These are phyloP conservation scores for Propithecus coquereli DNA, from an alignment of 2,113 vertebrate genomes.

Conservation along the genomic window DNA sequence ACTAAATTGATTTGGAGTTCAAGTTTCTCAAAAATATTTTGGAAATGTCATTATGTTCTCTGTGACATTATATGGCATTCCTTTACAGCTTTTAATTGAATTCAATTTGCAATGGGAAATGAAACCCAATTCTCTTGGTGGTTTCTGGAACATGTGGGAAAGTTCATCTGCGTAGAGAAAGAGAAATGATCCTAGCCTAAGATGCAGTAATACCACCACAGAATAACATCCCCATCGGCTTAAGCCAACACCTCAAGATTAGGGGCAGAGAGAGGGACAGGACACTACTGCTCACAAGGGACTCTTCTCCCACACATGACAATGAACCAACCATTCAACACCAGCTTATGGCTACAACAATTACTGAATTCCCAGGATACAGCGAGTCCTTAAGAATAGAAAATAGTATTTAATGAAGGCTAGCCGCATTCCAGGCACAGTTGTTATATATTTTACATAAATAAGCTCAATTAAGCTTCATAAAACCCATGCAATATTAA, in stretches of 20 bases:
- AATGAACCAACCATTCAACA: not conserved
- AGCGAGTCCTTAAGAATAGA: not conserved
- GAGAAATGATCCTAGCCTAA: not conserved
- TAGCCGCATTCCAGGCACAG: not conserved
- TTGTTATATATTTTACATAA: not conserved
- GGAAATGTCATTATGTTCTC: constrained; percentile 67
- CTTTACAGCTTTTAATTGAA: constrained; percentile 64
- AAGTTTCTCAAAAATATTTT: constrained; percentile 70
- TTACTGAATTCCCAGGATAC: not conserved
- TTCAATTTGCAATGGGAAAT: constrained; percentile 65
- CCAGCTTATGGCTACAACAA: not conserved
- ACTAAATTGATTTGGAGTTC: constrained; percentile 55
- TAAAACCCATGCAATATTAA: not conserved
- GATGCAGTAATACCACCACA: not conserved
- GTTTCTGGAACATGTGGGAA: constrained; percentile 65
- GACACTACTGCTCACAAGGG: not conserved
- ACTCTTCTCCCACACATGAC: not conserved
- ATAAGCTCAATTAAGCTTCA: not conserved
- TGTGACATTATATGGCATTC: constrained; percentile 60
- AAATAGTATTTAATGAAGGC: not conserved
- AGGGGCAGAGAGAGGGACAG: not conserved
- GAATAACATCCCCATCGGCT: not conserved
- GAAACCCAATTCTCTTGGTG: constrained; percentile 52
- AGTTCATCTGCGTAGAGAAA: constrained; percentile 42
- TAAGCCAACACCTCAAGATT: not conserved